Base-by-base conservation (phyloP, 2,888 invertebrate species). In the Sminthurinus aureus region DNA sequence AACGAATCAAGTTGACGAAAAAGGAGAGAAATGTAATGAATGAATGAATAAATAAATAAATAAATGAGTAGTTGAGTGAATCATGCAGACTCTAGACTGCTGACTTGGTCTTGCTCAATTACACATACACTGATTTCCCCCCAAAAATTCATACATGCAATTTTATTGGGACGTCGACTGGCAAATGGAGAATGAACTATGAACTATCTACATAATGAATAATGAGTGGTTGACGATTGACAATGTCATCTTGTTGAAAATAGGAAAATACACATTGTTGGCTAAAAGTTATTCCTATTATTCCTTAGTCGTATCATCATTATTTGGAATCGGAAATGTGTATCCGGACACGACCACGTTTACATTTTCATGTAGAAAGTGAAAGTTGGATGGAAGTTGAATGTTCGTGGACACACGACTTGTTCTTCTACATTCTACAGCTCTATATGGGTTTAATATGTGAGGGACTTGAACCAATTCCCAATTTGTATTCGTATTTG, bases 251-350 rank as follows among this genome's bases (percentile, higher is more conserved):
- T 38, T 38, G 38, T 38, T 77, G 79, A 78, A 81, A 81, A 84
- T 84, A 79, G 84, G 84, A 81, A 81, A 81, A 81, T 51, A n/a
- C n/a, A 81, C 81, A 84, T 81, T 81, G 81, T 79, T 58, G 58
- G 58, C 13, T 58, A 58, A 58, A 58, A 58, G 9, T 58, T 58
- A 58, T 58, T 58, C 38, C 38, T 38, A 38, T 38, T 38, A 38
- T 38, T 38, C n/a, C n/a, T n/a, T n/a, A n/a, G n/a, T n/a, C 38
- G 38, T 38, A 38, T 38, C 38, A 38, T 38, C 38, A 84, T 84
- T 81, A 81, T 84, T 84, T 73, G 79, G 79, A 80, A 76, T 83
- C 75, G 69, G 58, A 15, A 24, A 24, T 73, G 73, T 73, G 24
- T 73, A 24, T 26, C 38, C 73, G 73, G 26, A 73, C 73, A 73